Evolutionary conservation across 2,797 vertebrate genomes (phyloP).

Genomic region (Sebastes hopkinsi): DNA sequence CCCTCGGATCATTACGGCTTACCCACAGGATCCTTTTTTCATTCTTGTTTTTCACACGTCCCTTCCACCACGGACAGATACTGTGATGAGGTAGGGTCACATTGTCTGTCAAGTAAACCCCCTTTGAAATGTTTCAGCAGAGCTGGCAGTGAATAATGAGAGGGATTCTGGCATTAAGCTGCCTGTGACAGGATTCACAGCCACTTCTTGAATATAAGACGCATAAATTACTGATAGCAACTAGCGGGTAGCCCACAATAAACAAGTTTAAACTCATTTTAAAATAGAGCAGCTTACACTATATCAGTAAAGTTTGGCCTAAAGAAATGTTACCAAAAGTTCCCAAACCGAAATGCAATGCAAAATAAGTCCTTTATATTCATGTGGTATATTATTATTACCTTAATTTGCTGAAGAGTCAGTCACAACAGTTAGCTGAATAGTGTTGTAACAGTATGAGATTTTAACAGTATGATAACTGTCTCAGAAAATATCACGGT

Average conservation of each 20-base stretch:
- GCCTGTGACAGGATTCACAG: constrained; percentile 25
- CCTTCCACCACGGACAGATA: constrained; percentile 11
- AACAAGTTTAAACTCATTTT: not conserved
- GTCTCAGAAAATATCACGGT: too few relatives aligned
- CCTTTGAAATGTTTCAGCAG: constrained; percentile 29
- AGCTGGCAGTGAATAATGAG: constrained; percentile 30
- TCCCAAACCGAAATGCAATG: not conserved
- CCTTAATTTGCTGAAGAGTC: not conserved
- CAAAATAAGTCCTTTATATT: not conserved
- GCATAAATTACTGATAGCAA: not conserved
- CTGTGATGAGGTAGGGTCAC: constrained; percentile 33
- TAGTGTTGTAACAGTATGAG: too few relatives aligned
- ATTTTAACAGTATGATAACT: too few relatives aligned
- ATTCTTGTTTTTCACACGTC: constrained; percentile 23
- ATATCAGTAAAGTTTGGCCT: not conserved
- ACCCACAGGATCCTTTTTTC: not conserved
- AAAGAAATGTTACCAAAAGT: not conserved
- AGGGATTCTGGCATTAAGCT: constrained; percentile 25
- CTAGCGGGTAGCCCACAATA: not conserved
- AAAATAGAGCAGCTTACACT: not conserved
- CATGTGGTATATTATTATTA: too few relatives aligned
- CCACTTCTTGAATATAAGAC: constrained; percentile 21
- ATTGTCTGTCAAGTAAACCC: constrained; percentile 36
- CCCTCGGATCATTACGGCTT: constrained; percentile 44
- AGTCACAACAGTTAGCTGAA: not conserved